Percentiles rank a stretch among this genome's conserved stretches.
phyloP scores from a whole-genome alignment of 2,113 vertebrate genomes.

The Chloebia gouldiae region DNA sequence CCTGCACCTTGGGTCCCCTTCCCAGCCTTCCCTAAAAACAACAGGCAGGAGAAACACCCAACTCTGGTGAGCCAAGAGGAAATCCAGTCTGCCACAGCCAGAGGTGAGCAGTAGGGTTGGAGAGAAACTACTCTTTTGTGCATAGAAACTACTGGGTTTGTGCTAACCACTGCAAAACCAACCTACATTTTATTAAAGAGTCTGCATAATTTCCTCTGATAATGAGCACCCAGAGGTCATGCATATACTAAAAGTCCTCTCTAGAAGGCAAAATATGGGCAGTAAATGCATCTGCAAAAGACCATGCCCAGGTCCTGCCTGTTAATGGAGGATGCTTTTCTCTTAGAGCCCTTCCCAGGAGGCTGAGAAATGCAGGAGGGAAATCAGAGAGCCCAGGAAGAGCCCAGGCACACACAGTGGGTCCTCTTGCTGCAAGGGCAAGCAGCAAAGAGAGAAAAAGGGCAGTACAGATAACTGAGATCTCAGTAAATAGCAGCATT shows the following conservation, averaged over 20 bases:
- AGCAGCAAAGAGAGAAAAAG: background rate
- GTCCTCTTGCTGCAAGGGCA: background rate
- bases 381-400: background rate
- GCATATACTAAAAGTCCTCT: background rate
- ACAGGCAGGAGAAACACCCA: background rate
- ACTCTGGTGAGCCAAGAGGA: background rate
- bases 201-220: background rate
- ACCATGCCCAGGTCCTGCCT: background rate
- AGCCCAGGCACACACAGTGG: background rate
- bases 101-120: background rate
- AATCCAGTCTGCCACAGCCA: background rate
- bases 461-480: background rate
- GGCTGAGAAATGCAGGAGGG: background rate
- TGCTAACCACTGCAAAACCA: background rate
- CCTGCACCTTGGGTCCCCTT: background rate
- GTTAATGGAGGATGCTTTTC: background rate
- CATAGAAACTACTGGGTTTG: background rate
- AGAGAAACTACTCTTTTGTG: background rate
- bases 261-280: background rate
- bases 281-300: background rate
- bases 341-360: background rate
- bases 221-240: background rate
- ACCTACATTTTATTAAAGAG: accelerated
- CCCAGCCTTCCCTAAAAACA: background rate
- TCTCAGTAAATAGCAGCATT: background rate